These are phyloP conservation scores for Portunus trituberculatus DNA, from an alignment of 1,140 invertebrate species.

Conservation along the genomic window DNA sequence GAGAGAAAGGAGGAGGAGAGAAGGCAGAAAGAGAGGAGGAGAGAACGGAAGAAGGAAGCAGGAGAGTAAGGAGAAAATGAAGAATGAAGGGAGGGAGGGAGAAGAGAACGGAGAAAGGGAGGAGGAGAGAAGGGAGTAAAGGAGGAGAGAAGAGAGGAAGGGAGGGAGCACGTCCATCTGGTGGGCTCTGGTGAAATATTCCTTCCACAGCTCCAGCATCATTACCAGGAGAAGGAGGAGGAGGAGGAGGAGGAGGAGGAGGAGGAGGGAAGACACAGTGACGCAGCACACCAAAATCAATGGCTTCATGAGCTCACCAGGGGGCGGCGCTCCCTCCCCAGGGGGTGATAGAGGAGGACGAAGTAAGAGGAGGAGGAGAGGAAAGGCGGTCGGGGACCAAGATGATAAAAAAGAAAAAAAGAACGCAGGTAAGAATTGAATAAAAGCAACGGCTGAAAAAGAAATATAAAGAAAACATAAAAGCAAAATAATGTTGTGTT, in stretches of 20 bases:
- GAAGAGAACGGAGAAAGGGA: not conserved
- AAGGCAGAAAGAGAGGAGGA: not conserved
- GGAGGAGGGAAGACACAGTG: not conserved
- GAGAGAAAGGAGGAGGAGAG: too few species aligned
- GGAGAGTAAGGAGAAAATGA: not conserved
- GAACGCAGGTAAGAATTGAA: not conserved
- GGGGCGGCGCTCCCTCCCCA: not conserved
- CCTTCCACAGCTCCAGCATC: not conserved
- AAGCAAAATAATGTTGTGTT: not conserved
- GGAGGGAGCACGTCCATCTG: not conserved
- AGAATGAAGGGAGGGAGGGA: not conserved
- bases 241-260: constrained; percentile 7
- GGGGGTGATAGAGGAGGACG: not conserved
- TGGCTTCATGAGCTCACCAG: not conserved
- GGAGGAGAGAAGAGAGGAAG: not conserved
- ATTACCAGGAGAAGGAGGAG: not conserved
- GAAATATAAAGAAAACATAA: not conserved
- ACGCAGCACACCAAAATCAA: constrained; percentile 21
- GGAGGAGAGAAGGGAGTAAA: not conserved
- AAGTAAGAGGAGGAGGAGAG: too few species aligned
- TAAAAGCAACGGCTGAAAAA: not conserved
- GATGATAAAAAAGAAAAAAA: not conserved
- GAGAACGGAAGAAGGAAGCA: not conserved
- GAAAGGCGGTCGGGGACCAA: not conserved
- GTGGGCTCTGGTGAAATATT: not conserved